Base-by-base conservation (phyloP, 2,888 invertebrate genomes). In the Nephrotoma flavescens region DNA sequence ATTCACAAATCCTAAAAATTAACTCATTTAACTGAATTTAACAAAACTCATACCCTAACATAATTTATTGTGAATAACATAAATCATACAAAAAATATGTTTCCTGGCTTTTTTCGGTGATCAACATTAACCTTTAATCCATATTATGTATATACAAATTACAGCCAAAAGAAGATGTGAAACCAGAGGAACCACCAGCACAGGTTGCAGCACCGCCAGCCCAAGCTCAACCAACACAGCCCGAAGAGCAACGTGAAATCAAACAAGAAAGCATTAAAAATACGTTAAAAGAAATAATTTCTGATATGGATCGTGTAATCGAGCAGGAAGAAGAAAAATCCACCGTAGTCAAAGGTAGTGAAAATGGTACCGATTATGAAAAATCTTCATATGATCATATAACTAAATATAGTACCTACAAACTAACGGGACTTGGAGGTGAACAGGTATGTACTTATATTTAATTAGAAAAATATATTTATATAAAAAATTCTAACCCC, bases 261-360 rank as follows among this genome's bases (percentile, higher is more conserved):
- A 91, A 92, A 88, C 92, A 93, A 89, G 93, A 92, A 88, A 92
- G 91, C 88, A 92, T 93, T 87, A 93, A 93, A 88, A 93, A 92
- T 89, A 92, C 93, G 15, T 90, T 94, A 87, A 93, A 93, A 88
- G 93, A 94, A 89, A 94, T 94, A 86, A 94, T 94, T 88, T 93
- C 93, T 44, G 94, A 94, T 90, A 92, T 94, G 89, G 94, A 94
- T 90, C 92, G 91, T 86, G 94, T 93, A 88, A 93, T 93, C 42
- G 93, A 92, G 88, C 92, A 91, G 85, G 92, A 93, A 88, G 89
- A 90, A 15, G 90, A 90, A 83, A 57, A 44, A 85, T 44, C 85
- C 52, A 41, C 31, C 3, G 85, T 85, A 9, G 44, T 85, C 19
- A 85, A 42, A 11, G 44, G 42, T 6, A 85, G 11, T 44, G 85